A percentile compares a stretch with the other conserved stretches of the same genome.
Evolutionary conservation across 2,113 vertebrate species (phyloP).

Genomic region (Illadopsis cleaveri): DNA sequence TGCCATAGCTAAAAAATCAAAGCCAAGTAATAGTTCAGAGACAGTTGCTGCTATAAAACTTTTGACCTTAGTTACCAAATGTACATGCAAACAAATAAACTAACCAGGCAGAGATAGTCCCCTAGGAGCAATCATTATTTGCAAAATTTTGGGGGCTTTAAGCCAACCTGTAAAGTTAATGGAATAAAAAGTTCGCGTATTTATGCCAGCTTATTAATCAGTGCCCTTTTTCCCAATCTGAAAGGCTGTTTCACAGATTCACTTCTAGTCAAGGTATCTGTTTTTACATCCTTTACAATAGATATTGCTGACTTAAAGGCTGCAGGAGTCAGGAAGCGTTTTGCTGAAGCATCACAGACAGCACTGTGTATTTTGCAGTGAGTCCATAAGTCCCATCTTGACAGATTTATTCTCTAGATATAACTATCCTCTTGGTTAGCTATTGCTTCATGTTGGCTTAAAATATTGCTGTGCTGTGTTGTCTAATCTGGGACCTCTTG

Average conservation of each 20-base stretch:
- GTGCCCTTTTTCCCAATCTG: conserved; percentile 5
- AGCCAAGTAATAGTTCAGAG: conserved; percentile 58
- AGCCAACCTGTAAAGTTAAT: conserved; percentile 45
- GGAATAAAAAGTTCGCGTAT: neutral
- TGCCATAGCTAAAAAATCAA: conserved; percentile 39
- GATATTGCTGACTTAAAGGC: neutral
- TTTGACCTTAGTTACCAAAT: conserved; percentile 68
- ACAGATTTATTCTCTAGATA: neutral
- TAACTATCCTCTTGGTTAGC: neutral
- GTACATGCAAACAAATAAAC: conserved; percentile 64
- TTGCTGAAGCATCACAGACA: neutral
- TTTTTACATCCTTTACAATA: neutral
- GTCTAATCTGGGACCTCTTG: neutral
- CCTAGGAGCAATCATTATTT: conserved; percentile 45
- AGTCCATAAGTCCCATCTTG: neutral
- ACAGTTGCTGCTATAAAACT: conserved; percentile 56
- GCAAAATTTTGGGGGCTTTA: conserved; percentile 51
- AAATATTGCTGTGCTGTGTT: neutral
- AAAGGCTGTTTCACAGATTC: neutral
- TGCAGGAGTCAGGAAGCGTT: neutral
- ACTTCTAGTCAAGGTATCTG: neutral
- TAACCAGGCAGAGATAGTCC: conserved; percentile 44
- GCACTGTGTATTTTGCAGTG: neutral
- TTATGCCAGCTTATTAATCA: conserved; percentile 35
- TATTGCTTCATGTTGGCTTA: neutral